phyloP scores from a whole-genome alignment of 1,140 invertebrate genomes.

The Calliphora vicina region DNA sequence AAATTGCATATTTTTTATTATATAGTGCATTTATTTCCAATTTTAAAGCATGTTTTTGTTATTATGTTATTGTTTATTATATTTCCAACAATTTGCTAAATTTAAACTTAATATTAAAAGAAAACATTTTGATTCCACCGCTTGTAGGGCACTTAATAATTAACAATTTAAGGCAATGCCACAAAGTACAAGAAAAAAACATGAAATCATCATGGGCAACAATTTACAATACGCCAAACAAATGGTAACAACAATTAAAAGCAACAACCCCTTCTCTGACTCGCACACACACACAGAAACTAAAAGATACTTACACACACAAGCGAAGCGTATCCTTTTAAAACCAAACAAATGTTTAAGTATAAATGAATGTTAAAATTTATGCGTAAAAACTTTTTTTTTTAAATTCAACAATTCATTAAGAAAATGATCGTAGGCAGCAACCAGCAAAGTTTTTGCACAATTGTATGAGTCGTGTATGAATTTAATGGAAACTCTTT shows the following conservation, averaged over 20 bases:
- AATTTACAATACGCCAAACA: not conserved
- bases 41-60: too few relatives aligned
- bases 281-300: not conserved
- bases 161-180: not conserved
- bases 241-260: not conserved
- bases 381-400: not conserved
- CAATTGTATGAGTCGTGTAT: not conserved
- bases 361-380: not conserved
- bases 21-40: too few relatives aligned
- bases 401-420: not conserved
- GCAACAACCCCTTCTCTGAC: not conserved
- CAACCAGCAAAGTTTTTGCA: too few relatives aligned
- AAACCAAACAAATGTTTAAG: not conserved
- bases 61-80: too few relatives aligned
- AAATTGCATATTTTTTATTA: too few relatives aligned
- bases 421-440: not conserved
- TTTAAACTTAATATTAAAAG: too few relatives aligned
- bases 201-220: not conserved
- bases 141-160: not conserved
- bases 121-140: not conserved
- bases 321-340: not conserved
- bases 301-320: not conserved
- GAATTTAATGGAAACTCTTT: not conserved
- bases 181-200: not conserved
- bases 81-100: too few relatives aligned